Conservation (phyloP, 1,140 invertebrate genomes). For the Bacillus rossius region DNA sequence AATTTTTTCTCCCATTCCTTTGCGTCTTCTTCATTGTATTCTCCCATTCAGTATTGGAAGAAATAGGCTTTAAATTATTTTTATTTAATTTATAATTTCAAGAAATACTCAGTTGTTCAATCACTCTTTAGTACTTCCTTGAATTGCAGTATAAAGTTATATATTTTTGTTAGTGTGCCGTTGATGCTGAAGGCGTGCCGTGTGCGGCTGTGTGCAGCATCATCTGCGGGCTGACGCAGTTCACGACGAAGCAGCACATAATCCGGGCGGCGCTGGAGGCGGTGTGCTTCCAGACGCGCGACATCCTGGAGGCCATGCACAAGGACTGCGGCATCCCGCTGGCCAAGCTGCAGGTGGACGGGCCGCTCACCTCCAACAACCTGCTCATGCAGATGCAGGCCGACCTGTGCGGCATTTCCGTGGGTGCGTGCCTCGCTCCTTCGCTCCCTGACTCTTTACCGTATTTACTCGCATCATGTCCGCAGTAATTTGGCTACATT, state of each 20-base stretch:
- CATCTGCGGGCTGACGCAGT: slow-evolving; percentile 93
- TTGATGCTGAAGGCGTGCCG: too few relatives aligned
- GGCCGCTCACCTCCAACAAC: slow-evolving; percentile 85
- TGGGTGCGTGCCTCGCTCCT: slow-evolving; percentile 55
- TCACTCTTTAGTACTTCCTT: too few relatives aligned
- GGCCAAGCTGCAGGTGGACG: slow-evolving; percentile 83
- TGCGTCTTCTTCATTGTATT: too few relatives aligned
- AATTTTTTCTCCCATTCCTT: too few relatives aligned
- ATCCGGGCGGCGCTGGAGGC: slow-evolving; percentile 90
- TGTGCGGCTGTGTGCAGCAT: slow-evolving; percentile 53
- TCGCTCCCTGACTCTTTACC: neutral
- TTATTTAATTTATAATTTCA: too few relatives aligned
- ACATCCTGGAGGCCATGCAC: slow-evolving; percentile 83
- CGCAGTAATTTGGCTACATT: too few relatives aligned
- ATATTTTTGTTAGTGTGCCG: too few relatives aligned
- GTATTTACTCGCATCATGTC: too few relatives aligned
- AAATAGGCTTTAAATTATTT: too few relatives aligned
- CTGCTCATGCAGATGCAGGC: slow-evolving; percentile 94
- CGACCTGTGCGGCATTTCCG: slow-evolving; percentile 78
- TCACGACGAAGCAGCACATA: slow-evolving; percentile 89
- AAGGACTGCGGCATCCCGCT: slow-evolving; percentile 81
- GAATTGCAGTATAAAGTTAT: too few relatives aligned
- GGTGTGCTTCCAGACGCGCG: slow-evolving; percentile 91
- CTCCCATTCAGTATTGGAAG: too few relatives aligned
- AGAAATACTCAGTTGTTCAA: too few relatives aligned